Evolutionary conservation across 2,113 vertebrate genomes (phyloP).

Genomic region (Willisornis vidua): DNA sequence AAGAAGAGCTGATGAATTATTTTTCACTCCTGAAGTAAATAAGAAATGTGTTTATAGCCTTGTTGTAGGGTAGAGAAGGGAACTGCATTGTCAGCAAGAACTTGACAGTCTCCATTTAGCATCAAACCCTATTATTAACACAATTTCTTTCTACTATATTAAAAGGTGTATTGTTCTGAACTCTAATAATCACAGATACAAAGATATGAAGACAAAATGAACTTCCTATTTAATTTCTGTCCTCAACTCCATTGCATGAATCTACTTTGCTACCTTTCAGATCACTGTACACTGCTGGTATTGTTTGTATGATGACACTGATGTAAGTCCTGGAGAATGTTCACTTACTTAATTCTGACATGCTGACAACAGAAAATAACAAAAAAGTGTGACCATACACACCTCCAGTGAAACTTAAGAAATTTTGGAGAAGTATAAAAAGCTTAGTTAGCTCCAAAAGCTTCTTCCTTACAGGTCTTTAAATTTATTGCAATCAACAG

Average conservation of each 20-base stretch:
- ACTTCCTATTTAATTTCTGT: neutral
- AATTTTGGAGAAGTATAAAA: neutral
- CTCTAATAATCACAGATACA: conserved; percentile 13
- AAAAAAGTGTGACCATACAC: neutral
- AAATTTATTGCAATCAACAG: neutral
- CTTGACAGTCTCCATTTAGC: neutral
- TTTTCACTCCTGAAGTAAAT: neutral
- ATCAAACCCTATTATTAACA: neutral
- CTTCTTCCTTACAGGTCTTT: neutral
- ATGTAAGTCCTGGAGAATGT: neutral
- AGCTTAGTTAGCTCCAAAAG: neutral
- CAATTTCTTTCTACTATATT: neutral
- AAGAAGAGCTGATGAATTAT: neutral
- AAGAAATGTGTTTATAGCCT: neutral
- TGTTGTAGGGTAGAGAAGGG: neutral
- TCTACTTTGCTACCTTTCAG: neutral
- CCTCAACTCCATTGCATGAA: neutral
- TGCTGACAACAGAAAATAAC: neutral
- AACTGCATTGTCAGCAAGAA: neutral
- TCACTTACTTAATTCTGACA: conserved; percentile 7
- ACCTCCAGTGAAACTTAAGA: neutral
- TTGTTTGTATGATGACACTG: neutral
- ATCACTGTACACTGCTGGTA: neutral
- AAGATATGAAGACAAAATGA: neutral
- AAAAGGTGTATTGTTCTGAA: neutral